These are phyloP conservation scores for Diorhabda carinulata DNA, from an alignment of 1,140 invertebrate species.

Conservation along the genomic window DNA sequence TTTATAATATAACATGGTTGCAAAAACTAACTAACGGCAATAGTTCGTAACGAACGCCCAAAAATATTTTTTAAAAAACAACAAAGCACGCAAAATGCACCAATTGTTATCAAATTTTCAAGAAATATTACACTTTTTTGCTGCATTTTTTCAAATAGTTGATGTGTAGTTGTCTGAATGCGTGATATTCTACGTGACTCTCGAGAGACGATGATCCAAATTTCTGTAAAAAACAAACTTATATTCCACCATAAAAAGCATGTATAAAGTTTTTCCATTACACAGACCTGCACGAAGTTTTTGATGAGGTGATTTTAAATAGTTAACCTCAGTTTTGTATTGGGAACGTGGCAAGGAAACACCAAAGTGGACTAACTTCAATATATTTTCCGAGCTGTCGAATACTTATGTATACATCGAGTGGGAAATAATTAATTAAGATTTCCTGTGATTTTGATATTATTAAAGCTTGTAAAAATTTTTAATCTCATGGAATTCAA, in stretches of 20 bases:
- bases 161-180: background rate
- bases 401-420: too few relatives aligned
- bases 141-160: background rate
- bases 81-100: conserved; percentile 13
- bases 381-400: too few relatives aligned
- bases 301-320: too few relatives aligned
- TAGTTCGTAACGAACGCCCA: background rate
- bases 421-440: too few relatives aligned
- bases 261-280: background rate
- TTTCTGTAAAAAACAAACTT: conserved; percentile 8
- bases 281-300: too few relatives aligned
- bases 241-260: background rate
- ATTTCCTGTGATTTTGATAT: too few relatives aligned
- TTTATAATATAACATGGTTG: conserved; percentile 15
- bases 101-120: conserved; percentile 8
- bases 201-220: conserved; percentile 1
- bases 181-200: conserved; percentile 1
- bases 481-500: too few relatives aligned
- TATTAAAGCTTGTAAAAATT: too few relatives aligned
- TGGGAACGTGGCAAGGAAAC: too few relatives aligned
- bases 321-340: too few relatives aligned
- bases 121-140: conserved; percentile 6
- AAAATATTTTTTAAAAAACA: conserved; percentile 11
- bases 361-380: too few relatives aligned
- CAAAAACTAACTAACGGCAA: conserved; percentile 7